These are phyloP conservation scores for Pyrrhosoma nymphula DNA, from an alignment of 2,888 invertebrate species.

Conservation along the genomic window DNA sequence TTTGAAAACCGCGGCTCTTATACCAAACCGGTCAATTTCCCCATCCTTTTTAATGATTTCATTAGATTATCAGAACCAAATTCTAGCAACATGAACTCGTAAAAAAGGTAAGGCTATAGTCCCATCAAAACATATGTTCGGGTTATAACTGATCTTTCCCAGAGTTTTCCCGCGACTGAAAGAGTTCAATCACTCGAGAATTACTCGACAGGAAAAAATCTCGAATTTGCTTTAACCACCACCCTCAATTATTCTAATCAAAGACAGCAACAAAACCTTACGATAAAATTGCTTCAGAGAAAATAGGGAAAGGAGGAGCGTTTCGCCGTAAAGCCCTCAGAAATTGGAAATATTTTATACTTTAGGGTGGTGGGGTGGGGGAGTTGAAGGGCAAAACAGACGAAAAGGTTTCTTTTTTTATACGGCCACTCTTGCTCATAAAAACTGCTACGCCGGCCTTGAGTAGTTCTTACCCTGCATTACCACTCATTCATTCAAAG, in stretches of 20 bases:
- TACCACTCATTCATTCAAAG: background rate
- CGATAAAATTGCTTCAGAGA: background rate
- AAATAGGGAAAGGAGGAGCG: background rate
- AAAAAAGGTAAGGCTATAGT: background rate
- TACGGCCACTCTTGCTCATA: background rate
- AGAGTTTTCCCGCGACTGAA: background rate
- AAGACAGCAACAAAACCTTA: background rate
- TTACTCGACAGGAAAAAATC: too few relatives aligned
- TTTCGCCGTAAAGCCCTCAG: background rate
- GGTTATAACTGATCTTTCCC: too few relatives aligned
- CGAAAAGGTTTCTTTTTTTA: background rate
- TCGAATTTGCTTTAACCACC: too few relatives aligned
- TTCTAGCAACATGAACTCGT: background rate
- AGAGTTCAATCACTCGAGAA: background rate
- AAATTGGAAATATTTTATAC: background rate
- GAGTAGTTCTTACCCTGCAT: slow-evolving; percentile 8
- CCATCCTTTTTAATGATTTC: background rate
- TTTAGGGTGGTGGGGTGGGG: background rate
- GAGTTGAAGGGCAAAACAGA: background rate
- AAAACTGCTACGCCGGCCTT: background rate
- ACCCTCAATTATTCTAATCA: too few relatives aligned
- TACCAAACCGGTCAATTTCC: background rate
- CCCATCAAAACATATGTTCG: too few relatives aligned
- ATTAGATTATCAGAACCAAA: background rate
- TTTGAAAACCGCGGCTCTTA: background rate